Evolutionary conservation across 2,797 vertebrate species (phyloP).

Genomic region (Microcaecilia unicolor): DNA sequence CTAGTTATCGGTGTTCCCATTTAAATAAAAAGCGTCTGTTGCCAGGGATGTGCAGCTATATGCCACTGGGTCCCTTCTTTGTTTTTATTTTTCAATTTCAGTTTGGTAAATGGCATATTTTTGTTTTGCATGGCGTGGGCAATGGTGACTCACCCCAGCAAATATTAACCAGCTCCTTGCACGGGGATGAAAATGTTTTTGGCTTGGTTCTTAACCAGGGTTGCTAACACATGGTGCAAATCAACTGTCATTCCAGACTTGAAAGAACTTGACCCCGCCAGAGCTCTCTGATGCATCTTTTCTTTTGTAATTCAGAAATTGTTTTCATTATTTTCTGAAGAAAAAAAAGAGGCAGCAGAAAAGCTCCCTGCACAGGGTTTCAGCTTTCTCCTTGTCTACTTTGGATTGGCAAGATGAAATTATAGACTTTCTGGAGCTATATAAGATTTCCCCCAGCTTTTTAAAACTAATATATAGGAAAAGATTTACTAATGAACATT

Average conservation of each 20-base stretch:
- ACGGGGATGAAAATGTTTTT: conserved; percentile 31
- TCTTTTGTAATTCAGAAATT: conserved; percentile 42
- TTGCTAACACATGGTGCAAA: conserved; percentile 56
- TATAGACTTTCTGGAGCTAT: too few species aligned
- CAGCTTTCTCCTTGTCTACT: conserved; percentile 21
- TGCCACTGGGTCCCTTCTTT: too few species aligned
- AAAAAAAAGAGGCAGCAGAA: conserved; percentile 22
- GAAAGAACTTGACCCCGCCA: conserved; percentile 29
- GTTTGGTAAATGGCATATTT: not conserved
- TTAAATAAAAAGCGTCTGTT: not conserved
- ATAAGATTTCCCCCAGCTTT: too few species aligned
- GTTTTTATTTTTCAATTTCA: not conserved
- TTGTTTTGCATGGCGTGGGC: not conserved
- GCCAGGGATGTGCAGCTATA: too few species aligned
- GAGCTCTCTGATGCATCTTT: conserved; percentile 37
- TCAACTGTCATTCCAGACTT: conserved; percentile 52
- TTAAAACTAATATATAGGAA: too few species aligned
- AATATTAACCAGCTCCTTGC: conserved; percentile 42
- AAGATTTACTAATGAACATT: too few species aligned
- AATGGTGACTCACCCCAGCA: not conserved
- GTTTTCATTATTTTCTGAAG: conserved; percentile 40
- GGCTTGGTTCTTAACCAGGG: conserved; percentile 19
- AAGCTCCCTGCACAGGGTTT: conserved; percentile 24
- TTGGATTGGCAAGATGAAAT: conserved; percentile 13
- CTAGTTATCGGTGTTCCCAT: not conserved